Percentiles rank a stretch among this genome's conserved stretches.
phyloP scores from a whole-genome alignment of 1,140 invertebrate genomes.

The Diplogasteroides magnus region DNA sequence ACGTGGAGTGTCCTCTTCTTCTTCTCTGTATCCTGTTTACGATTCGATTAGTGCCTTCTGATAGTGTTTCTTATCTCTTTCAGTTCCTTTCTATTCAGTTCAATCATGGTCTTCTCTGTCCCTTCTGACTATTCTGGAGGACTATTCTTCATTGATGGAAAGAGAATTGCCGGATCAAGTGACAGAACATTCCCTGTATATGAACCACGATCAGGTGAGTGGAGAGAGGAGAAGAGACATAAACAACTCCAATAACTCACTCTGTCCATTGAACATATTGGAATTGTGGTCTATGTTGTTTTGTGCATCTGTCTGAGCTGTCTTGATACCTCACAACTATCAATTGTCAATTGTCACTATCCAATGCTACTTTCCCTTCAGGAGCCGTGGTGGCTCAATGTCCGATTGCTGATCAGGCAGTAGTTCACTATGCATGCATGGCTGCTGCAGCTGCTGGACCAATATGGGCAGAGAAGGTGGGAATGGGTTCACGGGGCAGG shows the following conservation, averaged over 20 bases:
- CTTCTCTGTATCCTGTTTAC: neutral
- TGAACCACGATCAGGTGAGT: slow-evolving; percentile 39
- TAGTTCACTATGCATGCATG: slow-evolving; percentile 31
- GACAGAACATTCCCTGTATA: slow-evolving; percentile 33
- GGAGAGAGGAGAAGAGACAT: too few species aligned
- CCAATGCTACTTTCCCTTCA: too few species aligned
- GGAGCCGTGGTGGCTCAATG: slow-evolving; percentile 36
- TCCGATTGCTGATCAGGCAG: slow-evolving; percentile 30
- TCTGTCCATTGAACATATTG: too few species aligned
- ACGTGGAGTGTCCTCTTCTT: neutral
- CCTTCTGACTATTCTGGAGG: slow-evolving; percentile 34
- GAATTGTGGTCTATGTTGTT: too few species aligned
- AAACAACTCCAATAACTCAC: too few species aligned
- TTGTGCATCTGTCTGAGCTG: neutral
- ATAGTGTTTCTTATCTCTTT: neutral
- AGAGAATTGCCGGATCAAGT: slow-evolving; percentile 28
- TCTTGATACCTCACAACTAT: neutral
- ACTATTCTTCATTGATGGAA: slow-evolving; percentile 40
- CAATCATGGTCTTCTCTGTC: slow-evolving; percentile 20
- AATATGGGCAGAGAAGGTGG: slow-evolving; percentile 32
- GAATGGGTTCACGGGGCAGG: too few species aligned
- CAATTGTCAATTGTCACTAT: neutral
- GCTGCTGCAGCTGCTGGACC: slow-evolving; percentile 24
- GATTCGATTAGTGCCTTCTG: neutral
- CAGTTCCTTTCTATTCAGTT: too few species aligned